These are phyloP conservation scores for Morpho achilles DNA, from an alignment of 2,888 invertebrate genomes.

Conservation along the genomic window DNA sequence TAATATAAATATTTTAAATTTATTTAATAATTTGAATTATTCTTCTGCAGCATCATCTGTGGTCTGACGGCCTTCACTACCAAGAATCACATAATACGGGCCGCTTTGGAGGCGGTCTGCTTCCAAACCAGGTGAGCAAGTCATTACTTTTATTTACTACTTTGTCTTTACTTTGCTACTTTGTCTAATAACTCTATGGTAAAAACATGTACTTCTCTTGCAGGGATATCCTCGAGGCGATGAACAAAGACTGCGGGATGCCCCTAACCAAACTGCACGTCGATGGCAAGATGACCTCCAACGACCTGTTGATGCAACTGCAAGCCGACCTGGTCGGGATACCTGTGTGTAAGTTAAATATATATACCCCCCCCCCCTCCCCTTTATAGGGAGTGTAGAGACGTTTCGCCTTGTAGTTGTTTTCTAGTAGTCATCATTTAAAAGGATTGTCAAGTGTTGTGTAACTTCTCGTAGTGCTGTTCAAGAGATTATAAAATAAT, in stretches of 20 bases:
- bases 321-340: slow-evolving; percentile 97
- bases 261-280: slow-evolving; percentile 90
- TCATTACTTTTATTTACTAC: neutral
- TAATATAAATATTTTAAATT: too few relatives aligned
- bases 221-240: slow-evolving; percentile 94
- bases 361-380: too few relatives aligned
- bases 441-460: too few relatives aligned
- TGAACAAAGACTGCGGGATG: slow-evolving; percentile 94
- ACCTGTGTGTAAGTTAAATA: slow-evolving; percentile 86
- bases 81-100: slow-evolving; percentile 95
- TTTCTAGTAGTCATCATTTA: too few relatives aligned
- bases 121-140: slow-evolving; percentile 89
- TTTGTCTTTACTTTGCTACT: too few relatives aligned
- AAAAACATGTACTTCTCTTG: neutral
- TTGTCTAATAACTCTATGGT: too few relatives aligned
- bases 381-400: too few relatives aligned
- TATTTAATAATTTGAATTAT: neutral
- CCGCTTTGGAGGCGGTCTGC: slow-evolving; percentile 96
- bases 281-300: slow-evolving; percentile 95
- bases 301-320: slow-evolving; percentile 95
- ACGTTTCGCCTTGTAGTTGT: too few relatives aligned
- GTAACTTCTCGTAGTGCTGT: too few relatives aligned
- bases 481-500: too few relatives aligned
- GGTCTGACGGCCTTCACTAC: slow-evolving; percentile 96
- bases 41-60: slow-evolving; percentile 86